Percentiles rank a stretch among this genome's conserved stretches.
Conservation (phyloP, 2,888 invertebrate genomes). For the Mellilla xanthometata region DNA sequence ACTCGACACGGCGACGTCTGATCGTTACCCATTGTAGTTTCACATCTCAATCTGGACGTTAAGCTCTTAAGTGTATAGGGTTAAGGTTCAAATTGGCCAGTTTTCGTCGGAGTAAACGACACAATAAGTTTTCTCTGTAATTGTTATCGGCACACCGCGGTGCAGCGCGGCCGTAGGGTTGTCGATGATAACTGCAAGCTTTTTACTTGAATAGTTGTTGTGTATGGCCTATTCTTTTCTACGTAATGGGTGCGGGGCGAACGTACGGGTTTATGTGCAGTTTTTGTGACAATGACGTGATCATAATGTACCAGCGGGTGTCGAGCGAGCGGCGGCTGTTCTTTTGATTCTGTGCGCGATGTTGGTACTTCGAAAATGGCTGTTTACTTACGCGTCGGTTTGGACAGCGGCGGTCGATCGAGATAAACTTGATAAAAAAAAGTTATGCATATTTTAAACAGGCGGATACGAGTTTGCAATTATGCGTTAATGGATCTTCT, state of each 20-base stretch:
- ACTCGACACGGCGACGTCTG: constrained; percentile 27
- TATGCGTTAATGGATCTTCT: too few relatives aligned
- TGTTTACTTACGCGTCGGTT: too few relatives aligned
- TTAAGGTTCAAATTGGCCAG: constrained; percentile 31
- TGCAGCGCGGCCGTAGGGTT: constrained; percentile 43
- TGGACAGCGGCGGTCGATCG: not conserved
- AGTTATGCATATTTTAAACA: too few relatives aligned
- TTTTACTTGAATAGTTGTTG: constrained; percentile 9
- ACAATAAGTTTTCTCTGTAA: constrained; percentile 63
- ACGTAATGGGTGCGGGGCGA: constrained; percentile 2
- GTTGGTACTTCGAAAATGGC: too few relatives aligned
- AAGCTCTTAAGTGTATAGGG: not conserved
- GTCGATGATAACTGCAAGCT: constrained; percentile 26
- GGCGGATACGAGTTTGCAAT: too few relatives aligned
- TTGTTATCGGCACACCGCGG: constrained; percentile 65
- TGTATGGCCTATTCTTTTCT: constrained; percentile 7
- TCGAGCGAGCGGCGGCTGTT: not conserved
- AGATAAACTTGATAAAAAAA: too few relatives aligned
- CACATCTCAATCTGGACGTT: not conserved
- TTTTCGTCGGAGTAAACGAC: constrained; percentile 38
- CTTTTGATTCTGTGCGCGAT: not conserved
- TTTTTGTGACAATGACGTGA: not conserved
- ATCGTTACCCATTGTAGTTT: constrained; percentile 30
- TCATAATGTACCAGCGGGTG: constrained; percentile 1
- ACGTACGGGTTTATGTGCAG: not conserved